Evolutionary conservation across 2,888 invertebrate species (phyloP), one percentile per base, ranked within the genome.

Genomic region (Dromius quadrimaculatus): DNA sequence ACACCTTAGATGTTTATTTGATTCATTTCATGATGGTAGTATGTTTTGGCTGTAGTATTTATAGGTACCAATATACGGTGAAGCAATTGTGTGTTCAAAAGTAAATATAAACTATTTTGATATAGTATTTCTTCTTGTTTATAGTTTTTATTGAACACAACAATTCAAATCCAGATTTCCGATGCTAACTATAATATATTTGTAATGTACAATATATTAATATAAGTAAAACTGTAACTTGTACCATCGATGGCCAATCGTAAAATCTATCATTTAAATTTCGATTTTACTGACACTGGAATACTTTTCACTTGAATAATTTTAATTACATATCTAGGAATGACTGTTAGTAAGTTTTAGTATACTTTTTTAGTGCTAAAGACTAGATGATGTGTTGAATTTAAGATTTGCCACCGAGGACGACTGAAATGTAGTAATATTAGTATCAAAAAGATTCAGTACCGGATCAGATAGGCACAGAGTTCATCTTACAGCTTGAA

Each of bases 111-210:
- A 57, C 11, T 28, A 36, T 36, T 15, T n/a, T 8, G 9, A 36
- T 59, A 36, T 59, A 59, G 19, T 59, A 19, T 36, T 20, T 36
- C 36, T 43, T 45, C 32, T 28, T 54, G 66, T 66, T 63, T 66
- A 66, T 79, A 79, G 78, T 78, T 78, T 79, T 79, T 79, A 79
- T 79, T 79, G 79, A 79, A 79, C 79, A 79, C 79, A 79, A 79
- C 78, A 79, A 78, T 76, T 78, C 77, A 77, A 78, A 78, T 79
- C 78, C 77, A 78, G 78, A 77, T 76, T 74, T 75, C 66, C 66
- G 54, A 66, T 66, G 50, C 66, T 66, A 64, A 47, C 66, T 66
- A 66, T 66, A 38, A 59, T 66, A 66, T 66, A 66, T 66, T 54
- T 43, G 43, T 63, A 63, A 63, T 66, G 36, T 66, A 66, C 66